These are phyloP conservation scores for Thalassophryne amazonica DNA, from an alignment of 2,797 vertebrate species.

Conservation along the genomic window DNA sequence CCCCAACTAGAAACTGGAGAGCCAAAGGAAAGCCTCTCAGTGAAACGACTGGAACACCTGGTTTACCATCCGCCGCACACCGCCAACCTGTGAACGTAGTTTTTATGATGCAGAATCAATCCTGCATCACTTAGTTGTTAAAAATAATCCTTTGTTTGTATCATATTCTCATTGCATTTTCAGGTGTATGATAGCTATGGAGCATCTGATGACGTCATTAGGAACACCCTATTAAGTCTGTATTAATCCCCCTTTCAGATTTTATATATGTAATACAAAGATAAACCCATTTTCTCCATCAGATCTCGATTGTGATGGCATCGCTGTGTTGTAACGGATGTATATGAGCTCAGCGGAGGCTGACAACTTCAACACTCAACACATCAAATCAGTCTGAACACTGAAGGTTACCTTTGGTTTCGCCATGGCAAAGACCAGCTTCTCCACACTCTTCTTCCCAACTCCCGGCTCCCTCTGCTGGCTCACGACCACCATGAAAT, in stretches of 20 bases:
- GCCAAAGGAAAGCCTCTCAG: too few species aligned
- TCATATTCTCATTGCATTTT: too few species aligned
- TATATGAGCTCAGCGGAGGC: not conserved
- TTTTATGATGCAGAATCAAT: too few species aligned
- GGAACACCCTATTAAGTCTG: constrained; percentile 22
- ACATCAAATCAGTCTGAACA: not conserved
- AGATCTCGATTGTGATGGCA: not conserved
- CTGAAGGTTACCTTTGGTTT: constrained; percentile 84
- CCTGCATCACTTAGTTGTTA: too few species aligned
- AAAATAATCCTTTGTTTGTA: too few species aligned
- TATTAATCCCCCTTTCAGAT: constrained; percentile 17
- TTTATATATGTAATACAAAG: constrained; percentile 7
- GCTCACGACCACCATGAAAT: constrained; percentile 93
- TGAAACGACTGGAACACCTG: too few species aligned
- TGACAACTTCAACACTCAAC: not conserved
- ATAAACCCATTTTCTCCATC: constrained; percentile 42
- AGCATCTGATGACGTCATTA: constrained; percentile 24
- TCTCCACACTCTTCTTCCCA: constrained; percentile 85
- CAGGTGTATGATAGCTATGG: too few species aligned
- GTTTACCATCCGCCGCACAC: too few species aligned
- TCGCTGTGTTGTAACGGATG: constrained; percentile 5
- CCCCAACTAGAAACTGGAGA: too few species aligned
- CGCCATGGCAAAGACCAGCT: constrained; percentile 87
- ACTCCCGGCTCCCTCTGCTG: constrained; percentile 82
- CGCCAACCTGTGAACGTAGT: too few species aligned